Conservation (phyloP, 2,113 vertebrate genomes). For the Strix uralensis region DNA sequence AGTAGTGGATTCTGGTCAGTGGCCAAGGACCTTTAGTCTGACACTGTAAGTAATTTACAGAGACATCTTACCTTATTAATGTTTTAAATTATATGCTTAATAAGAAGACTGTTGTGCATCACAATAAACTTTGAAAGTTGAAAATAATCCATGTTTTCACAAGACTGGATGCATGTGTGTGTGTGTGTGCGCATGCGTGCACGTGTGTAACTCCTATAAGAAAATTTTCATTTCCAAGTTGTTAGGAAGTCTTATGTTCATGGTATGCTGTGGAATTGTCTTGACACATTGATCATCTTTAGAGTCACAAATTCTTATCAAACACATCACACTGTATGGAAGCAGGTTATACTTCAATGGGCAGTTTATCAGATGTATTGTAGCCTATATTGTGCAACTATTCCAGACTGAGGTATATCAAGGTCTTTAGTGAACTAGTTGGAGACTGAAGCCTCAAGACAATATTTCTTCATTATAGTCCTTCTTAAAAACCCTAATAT, state of each 20-base stretch:
- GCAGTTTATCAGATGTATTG: not conserved
- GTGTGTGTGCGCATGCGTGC: not conserved
- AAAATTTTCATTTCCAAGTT: not conserved
- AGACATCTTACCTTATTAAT: not conserved
- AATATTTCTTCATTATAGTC: not conserved
- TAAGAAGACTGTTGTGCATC: not conserved
- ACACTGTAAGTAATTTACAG: not conserved
- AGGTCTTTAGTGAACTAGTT: not conserved
- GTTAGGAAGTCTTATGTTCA: not conserved
- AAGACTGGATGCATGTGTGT: not conserved
- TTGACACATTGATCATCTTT: not conserved
- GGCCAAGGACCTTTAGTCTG: not conserved
- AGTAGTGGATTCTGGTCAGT: not conserved
- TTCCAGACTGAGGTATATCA: not conserved
- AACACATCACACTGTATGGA: not conserved
- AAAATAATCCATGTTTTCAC: not conserved
- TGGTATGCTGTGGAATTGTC: not conserved
- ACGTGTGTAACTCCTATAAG: not conserved
- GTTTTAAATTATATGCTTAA: not conserved
- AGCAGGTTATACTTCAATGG: not conserved
- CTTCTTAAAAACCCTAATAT: not conserved
- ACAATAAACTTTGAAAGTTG: not conserved
- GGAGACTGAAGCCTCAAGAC: not conserved
- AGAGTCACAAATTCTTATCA: not conserved
- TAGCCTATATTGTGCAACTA: not conserved